Base-by-base conservation (phyloP, 2,797 vertebrate genomes). In the Pangasius krempfi region DNA sequence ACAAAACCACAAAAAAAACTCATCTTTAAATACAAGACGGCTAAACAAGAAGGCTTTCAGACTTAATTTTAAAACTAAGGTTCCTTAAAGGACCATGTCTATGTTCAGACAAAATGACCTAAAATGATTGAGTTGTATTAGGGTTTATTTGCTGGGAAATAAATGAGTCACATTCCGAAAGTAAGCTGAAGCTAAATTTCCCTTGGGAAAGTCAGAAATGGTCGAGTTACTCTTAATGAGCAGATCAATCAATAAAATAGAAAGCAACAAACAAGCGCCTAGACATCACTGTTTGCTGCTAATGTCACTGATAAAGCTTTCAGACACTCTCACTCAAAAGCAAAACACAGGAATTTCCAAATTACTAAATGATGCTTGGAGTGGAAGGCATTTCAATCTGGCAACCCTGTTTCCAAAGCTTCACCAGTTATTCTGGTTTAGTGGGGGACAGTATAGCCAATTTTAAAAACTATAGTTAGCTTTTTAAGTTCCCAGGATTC, bases 201-300 rank as follows among this genome's bases (percentile, higher is more conserved):
- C 79, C 56, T 82, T 40, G 54, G 56, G 79, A 82, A 60, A 82
- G 4, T 82, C 22, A 37, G 54, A 25, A 81, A 81, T 58, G 30
- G 20, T 18, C 2, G 12, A 5, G 78, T 13, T 37, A 22, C 79
- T 37, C 56, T 58, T 81, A 81, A 81, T 81, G 56, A 60, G 54
- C 54, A 82, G 33, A 82, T 82, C 79, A 82, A 62, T 60, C 56
- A 60, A 60, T 82, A 82, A 37, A 33, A 5, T 37, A 60, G 30
- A 81, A 81, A 58, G 30, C 54, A 81, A 37, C 30, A 81, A 25
- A 25, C 30, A 56, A 81, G 54, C 5, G 10, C 20, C 33, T 60
- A 40, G 79, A 81, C 54, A 14, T 37, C 54, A 40, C 33, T 27
- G 30, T 40, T 81, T 58, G 54, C 52, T 37, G 40, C 60, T 60